Base-by-base conservation (phyloP, 2,113 vertebrate species). In the Brienomyrus longianalis region DNA sequence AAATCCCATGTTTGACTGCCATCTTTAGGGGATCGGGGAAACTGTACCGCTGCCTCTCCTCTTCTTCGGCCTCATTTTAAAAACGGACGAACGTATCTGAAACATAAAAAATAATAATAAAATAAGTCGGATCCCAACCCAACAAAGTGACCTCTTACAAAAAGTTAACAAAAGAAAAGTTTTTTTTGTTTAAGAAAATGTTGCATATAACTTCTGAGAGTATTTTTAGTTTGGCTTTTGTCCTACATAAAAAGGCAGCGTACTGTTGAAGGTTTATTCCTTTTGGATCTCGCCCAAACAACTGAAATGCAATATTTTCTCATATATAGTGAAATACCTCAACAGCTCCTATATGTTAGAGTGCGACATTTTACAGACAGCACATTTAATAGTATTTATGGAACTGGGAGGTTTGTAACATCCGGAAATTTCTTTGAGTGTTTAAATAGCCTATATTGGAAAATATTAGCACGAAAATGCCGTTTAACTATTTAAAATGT, bases 1-100 rank as follows among this genome's bases (percentile, higher is more conserved):
- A 94, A 96, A 95, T 92, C 92, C 92, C 96, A 94, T 95, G 96
- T 97, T 97, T 97, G 96, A 97, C 97, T 98, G 97, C 97, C 97
- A 97, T 96, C 98, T 98, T 97, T 98, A 96, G 98, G 98, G 96
- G 95, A 95, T 94, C 95, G 93, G 92, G 95, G 95, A 96, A 97
- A 98, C 93, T 96, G 96, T 95, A 87, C 7, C 85, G 35, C 35
- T 39, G 35, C 35, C n/a, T 77, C 35, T 39, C 31, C 31, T 15
- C 74, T 80, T 17, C 15, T 19, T 43, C 15, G 74, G 74, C 35
- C 74, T 43, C 15, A 6, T 77, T 15, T 35, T 13, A 13, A 31
- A 31, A 27, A 70, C 31, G 62, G 27, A 27, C 62, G n/a, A 66
- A 66, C 62, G 21, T 77, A 39, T 74, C 2, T 35, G 3, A n/a